A percentile compares a stretch with the other conserved stretches of the same genome.
Evolutionary conservation across 1,140 invertebrate genomes (phyloP).

Genomic region (Ceratitis capitata): DNA sequence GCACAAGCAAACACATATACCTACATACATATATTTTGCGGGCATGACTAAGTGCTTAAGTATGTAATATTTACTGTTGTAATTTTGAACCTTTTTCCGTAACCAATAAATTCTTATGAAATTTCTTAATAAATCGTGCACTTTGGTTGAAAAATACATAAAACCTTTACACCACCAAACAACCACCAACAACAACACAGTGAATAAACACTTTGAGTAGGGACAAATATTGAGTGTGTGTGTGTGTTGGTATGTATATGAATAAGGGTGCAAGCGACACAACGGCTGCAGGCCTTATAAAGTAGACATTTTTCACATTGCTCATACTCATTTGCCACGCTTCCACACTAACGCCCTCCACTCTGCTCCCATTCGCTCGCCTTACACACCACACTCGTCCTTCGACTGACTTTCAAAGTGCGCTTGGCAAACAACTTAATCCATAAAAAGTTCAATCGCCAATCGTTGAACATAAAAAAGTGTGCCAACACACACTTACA

Average conservation of each 20-base stretch:
- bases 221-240: too few relatives aligned
- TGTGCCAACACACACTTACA: not conserved
- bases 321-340: not conserved
- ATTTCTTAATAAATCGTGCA: not conserved
- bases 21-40: not conserved
- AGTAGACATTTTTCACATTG: not conserved
- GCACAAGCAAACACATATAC: not conserved
- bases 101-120: not conserved
- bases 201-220: too few relatives aligned
- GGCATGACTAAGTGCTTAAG: not conserved
- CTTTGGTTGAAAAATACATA: not conserved
- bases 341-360: not conserved
- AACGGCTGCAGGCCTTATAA: not conserved
- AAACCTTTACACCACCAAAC: not conserved
- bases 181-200: too few relatives aligned
- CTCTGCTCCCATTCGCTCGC: not conserved
- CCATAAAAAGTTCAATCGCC: constrained; percentile 8
- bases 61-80: not conserved
- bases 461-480: not conserved
- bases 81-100: constrained; percentile 16
- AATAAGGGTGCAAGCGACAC: too few relatives aligned
- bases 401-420: not conserved
- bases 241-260: too few relatives aligned
- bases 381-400: too few relatives aligned
- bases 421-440: not conserved